These are phyloP conservation scores for Esox lucius DNA, from an alignment of 2,797 vertebrate genomes.

Conservation along the genomic window DNA sequence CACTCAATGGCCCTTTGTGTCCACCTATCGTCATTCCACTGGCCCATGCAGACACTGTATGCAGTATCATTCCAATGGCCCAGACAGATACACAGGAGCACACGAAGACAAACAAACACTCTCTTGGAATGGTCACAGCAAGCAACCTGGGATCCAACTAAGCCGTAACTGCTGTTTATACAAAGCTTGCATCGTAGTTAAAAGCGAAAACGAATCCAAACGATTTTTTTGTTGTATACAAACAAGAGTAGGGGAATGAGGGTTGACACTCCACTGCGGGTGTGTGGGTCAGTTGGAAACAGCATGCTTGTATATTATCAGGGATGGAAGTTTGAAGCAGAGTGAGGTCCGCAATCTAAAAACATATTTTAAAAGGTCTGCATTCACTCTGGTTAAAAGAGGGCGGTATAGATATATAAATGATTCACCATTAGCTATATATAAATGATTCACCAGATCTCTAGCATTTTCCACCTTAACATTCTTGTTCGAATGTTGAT, in stretches of 20 bases:
- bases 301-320: too few species aligned
- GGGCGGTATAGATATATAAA: too few species aligned
- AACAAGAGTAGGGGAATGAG: background rate
- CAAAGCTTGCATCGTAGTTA: background rate
- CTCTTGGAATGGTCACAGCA: slow-evolving; percentile 39
- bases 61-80: slow-evolving; percentile 35
- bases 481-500: background rate
- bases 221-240: background rate
- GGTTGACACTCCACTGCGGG: background rate
- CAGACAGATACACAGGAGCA: slow-evolving; percentile 36
- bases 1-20: slow-evolving; percentile 60
- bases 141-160: slow-evolving; percentile 15
- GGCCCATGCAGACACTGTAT: slow-evolving; percentile 1
- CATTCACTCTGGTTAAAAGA: too few species aligned
- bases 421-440: too few species aligned
- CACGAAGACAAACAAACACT: slow-evolving; percentile 49
- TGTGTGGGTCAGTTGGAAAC: too few species aligned
- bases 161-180: background rate
- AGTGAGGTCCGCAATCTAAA: too few species aligned
- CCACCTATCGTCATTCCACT: slow-evolving; percentile 27
- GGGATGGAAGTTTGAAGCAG: too few species aligned
- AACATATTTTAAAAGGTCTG: too few species aligned
- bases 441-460: background rate
- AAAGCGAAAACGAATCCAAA: background rate
- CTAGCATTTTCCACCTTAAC: background rate